These are phyloP conservation scores for Steinernema carpocapsae DNA, from an alignment of 2,888 invertebrate species.

Conservation along the genomic window DNA sequence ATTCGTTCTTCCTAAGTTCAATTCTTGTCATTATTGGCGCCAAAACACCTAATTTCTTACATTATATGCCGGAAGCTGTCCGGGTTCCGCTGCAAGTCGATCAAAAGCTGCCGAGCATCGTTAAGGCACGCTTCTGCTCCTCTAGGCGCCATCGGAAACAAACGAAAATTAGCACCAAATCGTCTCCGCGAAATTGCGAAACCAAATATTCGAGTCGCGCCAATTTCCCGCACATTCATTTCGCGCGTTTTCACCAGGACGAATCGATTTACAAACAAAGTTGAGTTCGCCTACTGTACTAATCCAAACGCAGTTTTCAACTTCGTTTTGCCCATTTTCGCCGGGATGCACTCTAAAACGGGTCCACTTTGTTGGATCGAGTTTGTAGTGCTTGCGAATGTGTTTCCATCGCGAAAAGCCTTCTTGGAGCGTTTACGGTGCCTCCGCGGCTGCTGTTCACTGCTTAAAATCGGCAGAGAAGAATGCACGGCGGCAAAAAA, in stretches of 20 bases:
- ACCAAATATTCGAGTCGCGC: not conserved
- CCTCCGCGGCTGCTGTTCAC: no score
- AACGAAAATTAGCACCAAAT: no score
- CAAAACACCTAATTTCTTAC: not conserved
- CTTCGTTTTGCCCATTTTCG: no score
- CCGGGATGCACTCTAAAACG: no score
- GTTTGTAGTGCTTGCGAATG: no score
- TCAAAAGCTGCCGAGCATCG: conserved; percentile 16
- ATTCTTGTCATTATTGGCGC: no score
- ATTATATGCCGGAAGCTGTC: conserved; percentile 9
- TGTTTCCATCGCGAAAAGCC: no score
- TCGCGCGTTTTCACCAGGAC: not conserved
- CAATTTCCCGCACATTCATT: not conserved
- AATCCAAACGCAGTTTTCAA: not conserved
- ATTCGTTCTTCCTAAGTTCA: conserved; percentile 22
- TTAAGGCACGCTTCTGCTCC: conserved; percentile 1
- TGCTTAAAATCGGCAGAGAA: not conserved
- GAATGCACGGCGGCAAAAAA: conserved; percentile 8
- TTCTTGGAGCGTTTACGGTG: no score
- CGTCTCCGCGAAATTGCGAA: no score
- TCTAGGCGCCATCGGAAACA: not conserved
- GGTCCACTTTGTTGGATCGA: no score
- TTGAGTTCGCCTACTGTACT: not conserved
- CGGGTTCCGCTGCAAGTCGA: conserved; percentile 21
- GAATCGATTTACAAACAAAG: not conserved